Conservation (phyloP, 2,797 vertebrate species). For the Sparidentex hasta region DNA sequence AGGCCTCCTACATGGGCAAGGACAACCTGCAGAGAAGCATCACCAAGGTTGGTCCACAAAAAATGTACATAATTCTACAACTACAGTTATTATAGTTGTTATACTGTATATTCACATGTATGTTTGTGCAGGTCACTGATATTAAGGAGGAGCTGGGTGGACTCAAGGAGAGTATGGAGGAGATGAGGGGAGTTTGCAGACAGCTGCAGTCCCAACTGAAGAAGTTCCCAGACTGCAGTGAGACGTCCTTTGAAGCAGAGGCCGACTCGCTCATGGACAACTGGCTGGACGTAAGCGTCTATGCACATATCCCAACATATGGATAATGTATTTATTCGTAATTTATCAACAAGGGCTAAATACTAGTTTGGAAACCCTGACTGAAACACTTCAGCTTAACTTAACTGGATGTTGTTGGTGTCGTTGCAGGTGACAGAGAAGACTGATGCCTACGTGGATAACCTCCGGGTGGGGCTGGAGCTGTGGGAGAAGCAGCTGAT, state of each 20-base stretch:
- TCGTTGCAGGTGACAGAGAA: constrained; percentile 92
- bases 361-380: neutral
- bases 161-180: constrained; percentile 88
- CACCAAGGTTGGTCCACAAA: constrained; percentile 81
- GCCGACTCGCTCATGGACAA: constrained; percentile 92
- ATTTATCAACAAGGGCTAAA: neutral
- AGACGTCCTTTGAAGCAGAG: constrained; percentile 90
- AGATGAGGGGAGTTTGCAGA: constrained; percentile 90
- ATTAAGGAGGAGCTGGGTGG: constrained; percentile 90
- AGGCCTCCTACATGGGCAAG: constrained; percentile 93
- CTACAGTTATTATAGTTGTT: no score
- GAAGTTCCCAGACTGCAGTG: constrained; percentile 91
- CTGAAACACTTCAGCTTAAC: no score
- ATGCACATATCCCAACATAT: neutral
- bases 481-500: constrained; percentile 94
- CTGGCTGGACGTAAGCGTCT: constrained; percentile 94
- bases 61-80: no score
- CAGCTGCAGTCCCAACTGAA: constrained; percentile 93
- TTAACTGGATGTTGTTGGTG: neutral
- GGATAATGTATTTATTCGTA: neutral
- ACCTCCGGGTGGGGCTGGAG: constrained; percentile 89
- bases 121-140: constrained; percentile 84
- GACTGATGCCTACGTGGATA: constrained; percentile 90
- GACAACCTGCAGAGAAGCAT: constrained; percentile 93
- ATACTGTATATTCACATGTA: neutral